Conservation (phyloP, 2,113 vertebrate species). For the Corythornis madagascariensis region DNA sequence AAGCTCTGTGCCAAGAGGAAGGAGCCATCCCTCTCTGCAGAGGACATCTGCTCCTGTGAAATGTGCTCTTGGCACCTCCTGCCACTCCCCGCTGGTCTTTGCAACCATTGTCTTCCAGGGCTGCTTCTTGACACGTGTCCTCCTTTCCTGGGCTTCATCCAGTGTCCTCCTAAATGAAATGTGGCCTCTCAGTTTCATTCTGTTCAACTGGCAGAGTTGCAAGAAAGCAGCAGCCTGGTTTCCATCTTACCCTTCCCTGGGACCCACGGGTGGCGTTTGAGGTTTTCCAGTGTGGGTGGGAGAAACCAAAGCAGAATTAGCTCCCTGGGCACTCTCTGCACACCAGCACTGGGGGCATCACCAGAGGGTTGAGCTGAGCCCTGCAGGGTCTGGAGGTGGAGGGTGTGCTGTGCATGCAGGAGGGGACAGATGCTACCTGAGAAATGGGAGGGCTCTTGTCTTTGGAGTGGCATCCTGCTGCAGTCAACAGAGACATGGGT, state of each 20-base stretch:
- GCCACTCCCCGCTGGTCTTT: not conserved
- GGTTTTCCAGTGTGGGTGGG: not conserved
- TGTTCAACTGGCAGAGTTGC: not conserved
- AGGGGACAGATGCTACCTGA: not conserved
- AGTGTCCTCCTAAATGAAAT: not conserved
- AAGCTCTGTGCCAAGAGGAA: not conserved
- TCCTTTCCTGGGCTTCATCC: not conserved
- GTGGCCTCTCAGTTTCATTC: not conserved
- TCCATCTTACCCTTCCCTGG: not conserved
- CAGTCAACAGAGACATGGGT: not conserved
- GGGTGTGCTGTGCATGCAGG: not conserved
- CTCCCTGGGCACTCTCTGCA: not conserved
- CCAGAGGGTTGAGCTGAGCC: not conserved
- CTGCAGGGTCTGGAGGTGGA: fast-evolving
- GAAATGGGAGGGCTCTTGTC: not conserved
- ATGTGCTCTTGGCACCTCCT: not conserved
- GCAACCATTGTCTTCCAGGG: not conserved
- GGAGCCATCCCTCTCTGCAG: not conserved
- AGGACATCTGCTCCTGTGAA: not conserved
- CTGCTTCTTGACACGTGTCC: not conserved
- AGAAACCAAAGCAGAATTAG: not conserved
- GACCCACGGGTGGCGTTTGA: not conserved
- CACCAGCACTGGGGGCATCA: fast-evolving
- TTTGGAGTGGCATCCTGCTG: not conserved
- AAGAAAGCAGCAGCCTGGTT: not conserved